Conservation (phyloP, 2,797 vertebrate species). For the Gambusia yucatana region DNA sequence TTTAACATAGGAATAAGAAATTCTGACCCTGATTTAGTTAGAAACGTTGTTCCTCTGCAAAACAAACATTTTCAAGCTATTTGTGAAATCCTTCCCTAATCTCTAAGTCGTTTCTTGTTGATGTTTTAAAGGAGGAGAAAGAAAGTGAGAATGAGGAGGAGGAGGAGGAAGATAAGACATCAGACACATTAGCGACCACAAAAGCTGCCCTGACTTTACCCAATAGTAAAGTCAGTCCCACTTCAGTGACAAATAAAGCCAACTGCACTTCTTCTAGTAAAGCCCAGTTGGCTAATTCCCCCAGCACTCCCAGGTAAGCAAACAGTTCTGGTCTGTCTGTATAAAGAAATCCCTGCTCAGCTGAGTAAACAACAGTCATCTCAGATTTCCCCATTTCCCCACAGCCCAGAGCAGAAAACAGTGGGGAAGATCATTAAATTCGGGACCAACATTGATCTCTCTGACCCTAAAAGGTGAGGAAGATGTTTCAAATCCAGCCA, state of each 20-base stretch:
- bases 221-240: constrained; percentile 45
- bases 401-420: constrained; percentile 86
- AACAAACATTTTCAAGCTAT: not conserved
- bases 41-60: not conserved
- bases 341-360: not conserved
- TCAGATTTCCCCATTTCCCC: constrained; percentile 16
- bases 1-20: not conserved
- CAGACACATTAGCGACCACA: constrained; percentile 65
- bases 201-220: constrained; percentile 49
- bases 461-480: constrained; percentile 91
- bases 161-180: constrained; percentile 74
- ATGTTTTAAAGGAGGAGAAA: constrained; percentile 88
- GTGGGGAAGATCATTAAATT: constrained; percentile 91
- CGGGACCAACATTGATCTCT: constrained; percentile 95
- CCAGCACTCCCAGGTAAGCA: constrained; percentile 51
- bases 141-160: constrained; percentile 90
- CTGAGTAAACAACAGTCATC: constrained; percentile 15
- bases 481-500: not conserved
- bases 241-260: constrained; percentile 29
- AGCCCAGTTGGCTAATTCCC: constrained; percentile 16
- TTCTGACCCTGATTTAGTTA: not conserved
- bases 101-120: constrained; percentile 36
- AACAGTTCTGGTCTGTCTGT: not conserved
- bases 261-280: constrained; percentile 35
- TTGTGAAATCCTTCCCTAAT: not conserved